These are phyloP conservation scores for Phallusia fumigata DNA, from an alignment of 23 tunicate genomes.

Conservation along the genomic window DNA sequence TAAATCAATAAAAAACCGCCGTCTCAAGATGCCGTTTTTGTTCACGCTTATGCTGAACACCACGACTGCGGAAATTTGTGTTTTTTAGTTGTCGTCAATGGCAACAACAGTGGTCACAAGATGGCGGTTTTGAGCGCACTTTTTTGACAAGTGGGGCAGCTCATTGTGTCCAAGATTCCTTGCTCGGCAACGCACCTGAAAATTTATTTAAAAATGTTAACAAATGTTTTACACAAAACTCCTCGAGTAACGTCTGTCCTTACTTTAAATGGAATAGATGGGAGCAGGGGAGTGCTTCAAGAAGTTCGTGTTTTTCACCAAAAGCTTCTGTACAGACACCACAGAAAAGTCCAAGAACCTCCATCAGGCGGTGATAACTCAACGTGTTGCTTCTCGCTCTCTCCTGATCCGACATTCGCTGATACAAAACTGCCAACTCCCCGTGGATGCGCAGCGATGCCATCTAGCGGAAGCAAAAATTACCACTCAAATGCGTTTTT, in stretches of 20 bases:
- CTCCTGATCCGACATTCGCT: conserved; percentile 27
- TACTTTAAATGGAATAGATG: conserved; percentile 72
- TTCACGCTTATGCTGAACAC: no score
- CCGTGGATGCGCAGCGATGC: conserved; percentile 60
- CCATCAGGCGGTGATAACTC: conserved; percentile 52
- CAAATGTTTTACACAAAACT: no score
- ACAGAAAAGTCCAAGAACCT: conserved; percentile 49
- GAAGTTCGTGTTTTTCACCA: conserved; percentile 73
- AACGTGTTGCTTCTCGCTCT: conserved; percentile 34
- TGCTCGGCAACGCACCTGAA: conserved; percentile 32
- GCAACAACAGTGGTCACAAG: not conserved
- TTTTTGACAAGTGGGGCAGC: conserved; percentile 40
- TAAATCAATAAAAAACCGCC: no score
- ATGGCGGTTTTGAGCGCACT: not conserved
- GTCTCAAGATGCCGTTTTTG: no score
- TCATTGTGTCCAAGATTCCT: conserved; percentile 33
- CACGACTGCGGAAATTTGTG: no score
- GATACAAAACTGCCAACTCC: conserved; percentile 70
- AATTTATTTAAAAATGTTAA: no score
- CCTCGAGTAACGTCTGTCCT: conserved; percentile 7
- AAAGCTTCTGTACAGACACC: conserved; percentile 56
- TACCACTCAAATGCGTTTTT: no score
- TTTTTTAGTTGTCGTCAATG: no score
- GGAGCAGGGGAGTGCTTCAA: conserved; percentile 62
- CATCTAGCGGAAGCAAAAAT: conserved; percentile 24